These are phyloP conservation scores for Ormyrus rosae DNA, from an alignment of 2,888 invertebrate genomes.

Conservation along the genomic window DNA sequence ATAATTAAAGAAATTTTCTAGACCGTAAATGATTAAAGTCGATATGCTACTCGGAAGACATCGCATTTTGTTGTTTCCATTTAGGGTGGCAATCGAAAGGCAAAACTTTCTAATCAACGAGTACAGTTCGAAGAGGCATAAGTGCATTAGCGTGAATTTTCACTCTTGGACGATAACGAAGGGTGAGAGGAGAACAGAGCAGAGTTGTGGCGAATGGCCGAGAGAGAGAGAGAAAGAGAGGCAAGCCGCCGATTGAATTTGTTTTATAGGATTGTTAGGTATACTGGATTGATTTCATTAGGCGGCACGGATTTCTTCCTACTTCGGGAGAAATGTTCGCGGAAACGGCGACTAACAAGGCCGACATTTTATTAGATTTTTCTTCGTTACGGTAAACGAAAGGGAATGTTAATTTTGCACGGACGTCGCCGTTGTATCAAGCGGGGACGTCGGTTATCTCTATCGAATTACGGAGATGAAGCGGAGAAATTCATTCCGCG, in stretches of 20 bases:
- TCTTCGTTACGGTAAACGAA: not conserved
- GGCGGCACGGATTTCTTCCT: not conserved
- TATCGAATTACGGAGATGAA: not conserved
- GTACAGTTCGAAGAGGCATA: not conserved
- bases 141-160: slow-evolving; percentile 32
- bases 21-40: not conserved
- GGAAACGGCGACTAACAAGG: not conserved
- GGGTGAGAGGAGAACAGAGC: not conserved
- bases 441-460: not conserved
- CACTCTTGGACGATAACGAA: not conserved
- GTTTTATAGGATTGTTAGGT: slow-evolving; percentile 33
- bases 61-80: not conserved
- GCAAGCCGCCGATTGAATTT: slow-evolving; percentile 21
- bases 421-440: not conserved
- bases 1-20: not conserved
- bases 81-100: not conserved
- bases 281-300: slow-evolving; percentile 26
- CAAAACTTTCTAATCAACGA: not conserved
- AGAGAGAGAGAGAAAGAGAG: slow-evolving; percentile 15
- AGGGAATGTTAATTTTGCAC: not conserved
- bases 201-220: not conserved
- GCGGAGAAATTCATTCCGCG: no score
- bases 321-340: not conserved
- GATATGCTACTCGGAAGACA: not conserved
- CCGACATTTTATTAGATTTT: not conserved